phyloP scores from a whole-genome alignment of 1,140 invertebrate species.

The Pseudobourletiella spinata region DNA sequence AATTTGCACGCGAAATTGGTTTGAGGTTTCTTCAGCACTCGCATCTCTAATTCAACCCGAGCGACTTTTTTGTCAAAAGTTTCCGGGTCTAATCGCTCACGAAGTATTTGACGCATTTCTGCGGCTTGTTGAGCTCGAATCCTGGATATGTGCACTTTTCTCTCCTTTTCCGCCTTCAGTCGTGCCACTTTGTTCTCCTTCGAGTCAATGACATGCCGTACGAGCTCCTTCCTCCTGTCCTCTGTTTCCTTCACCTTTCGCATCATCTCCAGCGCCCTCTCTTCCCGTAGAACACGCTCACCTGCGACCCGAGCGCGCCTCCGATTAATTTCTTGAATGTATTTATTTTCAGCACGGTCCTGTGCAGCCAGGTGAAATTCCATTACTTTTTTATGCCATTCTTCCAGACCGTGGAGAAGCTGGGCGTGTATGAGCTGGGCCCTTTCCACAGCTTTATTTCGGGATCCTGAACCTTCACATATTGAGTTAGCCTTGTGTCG shows the following conservation, averaged over 20 bases:
- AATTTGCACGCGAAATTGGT: not conserved
- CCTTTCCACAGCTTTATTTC: conserved; percentile 25
- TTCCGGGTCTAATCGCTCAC: conserved; percentile 30
- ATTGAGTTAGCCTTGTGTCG: not conserved
- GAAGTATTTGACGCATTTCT: conserved; percentile 24
- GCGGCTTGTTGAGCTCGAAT: conserved; percentile 31
- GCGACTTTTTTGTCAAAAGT: conserved; percentile 35
- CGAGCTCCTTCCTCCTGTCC: conserved; percentile 20
- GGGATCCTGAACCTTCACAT: conserved; percentile 9
- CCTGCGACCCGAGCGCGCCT: conserved; percentile 24
- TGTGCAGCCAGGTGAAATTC: conserved; percentile 29
- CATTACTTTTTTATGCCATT: conserved; percentile 35
- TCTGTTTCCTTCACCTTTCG: conserved; percentile 26
- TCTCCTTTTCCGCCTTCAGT: conserved; percentile 27
- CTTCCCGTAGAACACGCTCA: conserved; percentile 31
- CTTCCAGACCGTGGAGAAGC: conserved; percentile 26
- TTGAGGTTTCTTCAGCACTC: conserved; percentile 20
- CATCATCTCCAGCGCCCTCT: conserved; percentile 24
- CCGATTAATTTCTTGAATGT: conserved; percentile 23
- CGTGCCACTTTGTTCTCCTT: conserved; percentile 27
- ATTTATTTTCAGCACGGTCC: conserved; percentile 25
- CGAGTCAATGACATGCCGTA: conserved; percentile 26
- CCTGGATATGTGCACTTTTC: conserved; percentile 21
- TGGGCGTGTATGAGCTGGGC: conserved; percentile 22
- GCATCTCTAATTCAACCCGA: conserved; percentile 28